Conservation (phyloP, 2,797 vertebrate species). For the Aldrovandia affinis region DNA sequence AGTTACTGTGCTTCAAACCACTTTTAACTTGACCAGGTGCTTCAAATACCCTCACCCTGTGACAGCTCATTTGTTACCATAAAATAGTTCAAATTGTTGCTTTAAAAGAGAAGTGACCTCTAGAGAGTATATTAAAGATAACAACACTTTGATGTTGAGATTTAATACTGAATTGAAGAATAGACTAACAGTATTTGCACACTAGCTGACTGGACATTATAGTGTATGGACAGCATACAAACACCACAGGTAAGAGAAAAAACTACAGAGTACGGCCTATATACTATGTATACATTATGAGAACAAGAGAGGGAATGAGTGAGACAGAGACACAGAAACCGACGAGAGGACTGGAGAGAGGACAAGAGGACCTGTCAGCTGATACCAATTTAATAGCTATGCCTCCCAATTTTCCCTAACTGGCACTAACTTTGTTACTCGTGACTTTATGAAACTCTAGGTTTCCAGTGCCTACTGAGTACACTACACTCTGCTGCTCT, state of each 20-base stretch:
- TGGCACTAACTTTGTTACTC: conserved; percentile 52
- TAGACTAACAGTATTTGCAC: too few relatives aligned
- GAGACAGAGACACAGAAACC: not conserved
- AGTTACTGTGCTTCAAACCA: too few relatives aligned
- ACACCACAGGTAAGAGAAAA: conserved; percentile 12
- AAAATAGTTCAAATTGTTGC: too few relatives aligned
- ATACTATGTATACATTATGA: conserved; percentile 6
- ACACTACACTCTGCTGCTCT: too few relatives aligned
- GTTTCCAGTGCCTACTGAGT: conserved; percentile 16
- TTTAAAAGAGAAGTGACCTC: too few relatives aligned
- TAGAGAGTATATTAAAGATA: too few relatives aligned
- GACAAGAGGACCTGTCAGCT: conserved; percentile 50
- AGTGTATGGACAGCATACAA: too few relatives aligned
- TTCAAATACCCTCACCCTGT: too few relatives aligned
- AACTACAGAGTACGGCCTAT: not conserved
- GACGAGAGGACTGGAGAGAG: not conserved
- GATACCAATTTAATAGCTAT: conserved; percentile 52
- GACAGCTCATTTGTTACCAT: too few relatives aligned
- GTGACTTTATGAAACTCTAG: conserved; percentile 10
- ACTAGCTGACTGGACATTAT: too few relatives aligned
- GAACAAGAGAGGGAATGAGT: not conserved
- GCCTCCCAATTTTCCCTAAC: conserved; percentile 54
- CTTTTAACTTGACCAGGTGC: too few relatives aligned
- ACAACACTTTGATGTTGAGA: not conserved
- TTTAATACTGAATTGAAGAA: too few relatives aligned